Base-by-base conservation (phyloP, 2,888 invertebrate genomes). In the Aleiodes testaceus region DNA sequence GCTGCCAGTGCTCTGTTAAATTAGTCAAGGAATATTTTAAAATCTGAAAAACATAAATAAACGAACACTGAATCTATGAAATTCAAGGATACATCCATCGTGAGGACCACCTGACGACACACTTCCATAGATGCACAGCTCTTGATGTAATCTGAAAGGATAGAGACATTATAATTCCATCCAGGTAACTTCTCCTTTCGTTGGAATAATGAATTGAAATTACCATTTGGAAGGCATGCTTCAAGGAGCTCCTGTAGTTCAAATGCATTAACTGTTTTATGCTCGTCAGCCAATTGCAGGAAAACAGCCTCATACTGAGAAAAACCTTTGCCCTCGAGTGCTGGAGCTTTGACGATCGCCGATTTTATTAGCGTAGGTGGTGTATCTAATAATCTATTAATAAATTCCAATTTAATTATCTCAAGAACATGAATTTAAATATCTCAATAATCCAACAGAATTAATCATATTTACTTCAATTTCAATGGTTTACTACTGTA, bases 61-160 rank as follows among this genome's bases (percentile, higher is more conserved):
- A 16, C 14, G 30, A 30, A 22, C 5, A 50, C 36, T 2, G 14
- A 18, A 52, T 22, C 5, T 45, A 22, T n/a, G 16, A 20, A 63
- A 61, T 55, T 55, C n/a, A 61, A 88, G 92, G 93, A 93, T 93
- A 95, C 95, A 89, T 97, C 97, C 89, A 97, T 91, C 6, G 96
- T 93, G 1, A 97, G 90, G 18, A 97, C 93, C 7, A 97, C 95
- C 88, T 97, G 96, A 72, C 96, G 90, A 83, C 97, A 97, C 1
- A 97, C 96, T 87, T 97, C 97, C 79, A 97, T 92, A 14, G 95
- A 95, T 1, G 97, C 96, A 86, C 97, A 97, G 80, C 97, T 97
- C 84, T 97, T 97, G 77, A 97, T 96, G 81, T 97, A 97, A 88
- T 97, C 97, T 91, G 83, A 11, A 42, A 75, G 52, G 64, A 14